Evolutionary conservation across 2,797 vertebrate genomes (phyloP).

Genomic region (Anguilla megastoma): DNA sequence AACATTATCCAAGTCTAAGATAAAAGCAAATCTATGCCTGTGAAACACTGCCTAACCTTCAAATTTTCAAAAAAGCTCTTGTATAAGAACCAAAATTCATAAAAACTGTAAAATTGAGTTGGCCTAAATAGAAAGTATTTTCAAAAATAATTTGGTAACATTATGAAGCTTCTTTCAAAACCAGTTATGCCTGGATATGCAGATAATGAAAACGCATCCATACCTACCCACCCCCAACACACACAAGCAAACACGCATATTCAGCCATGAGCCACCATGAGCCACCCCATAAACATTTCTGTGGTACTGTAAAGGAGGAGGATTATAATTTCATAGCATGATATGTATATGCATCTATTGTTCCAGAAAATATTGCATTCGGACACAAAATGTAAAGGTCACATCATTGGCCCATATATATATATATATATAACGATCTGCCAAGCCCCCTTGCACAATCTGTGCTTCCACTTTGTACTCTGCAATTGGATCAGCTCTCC

Average conservation of each 20-base stretch:
- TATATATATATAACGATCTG: neutral
- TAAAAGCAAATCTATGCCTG: neutral
- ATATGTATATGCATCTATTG: neutral
- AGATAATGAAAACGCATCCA: neutral
- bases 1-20: neutral
- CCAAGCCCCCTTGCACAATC: neutral
- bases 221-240: neutral
- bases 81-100: neutral
- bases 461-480: neutral
- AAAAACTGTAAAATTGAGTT: neutral
- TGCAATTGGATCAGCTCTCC: constrained; percentile 1
- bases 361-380: neutral
- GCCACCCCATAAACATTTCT: too few species aligned
- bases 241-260: neutral
- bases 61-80: neutral
- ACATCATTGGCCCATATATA: neutral
- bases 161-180: neutral
- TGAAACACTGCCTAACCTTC: neutral
- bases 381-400: neutral
- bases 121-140: neutral
- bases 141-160: neutral
- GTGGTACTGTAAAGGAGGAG: neutral
- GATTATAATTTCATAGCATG: neutral
- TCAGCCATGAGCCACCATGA: too few species aligned
- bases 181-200: neutral